Conservation (phyloP, 1,140 invertebrate genomes). For the Cryptotermes secundus region DNA sequence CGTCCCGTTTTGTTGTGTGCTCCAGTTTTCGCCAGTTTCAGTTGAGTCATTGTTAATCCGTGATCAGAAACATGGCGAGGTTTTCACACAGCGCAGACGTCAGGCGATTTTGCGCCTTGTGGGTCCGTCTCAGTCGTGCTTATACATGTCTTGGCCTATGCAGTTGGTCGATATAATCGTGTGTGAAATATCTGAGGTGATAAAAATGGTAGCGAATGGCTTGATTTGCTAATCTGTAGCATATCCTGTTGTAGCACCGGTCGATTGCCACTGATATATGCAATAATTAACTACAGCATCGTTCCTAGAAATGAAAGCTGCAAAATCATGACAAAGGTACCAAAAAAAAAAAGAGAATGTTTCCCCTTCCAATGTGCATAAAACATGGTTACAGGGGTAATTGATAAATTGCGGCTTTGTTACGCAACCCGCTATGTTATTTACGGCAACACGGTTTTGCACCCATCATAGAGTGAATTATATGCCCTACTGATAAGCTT, state of each 20-base stretch:
- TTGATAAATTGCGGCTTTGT: constrained; percentile 15
- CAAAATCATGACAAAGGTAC: constrained; percentile 15
- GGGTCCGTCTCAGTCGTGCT: too few species aligned
- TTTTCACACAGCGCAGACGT: too few species aligned
- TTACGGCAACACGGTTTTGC: constrained; percentile 4
- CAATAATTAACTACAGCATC: constrained; percentile 10
- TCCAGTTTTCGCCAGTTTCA: too few species aligned
- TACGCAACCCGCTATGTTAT: neutral
- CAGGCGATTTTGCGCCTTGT: too few species aligned
- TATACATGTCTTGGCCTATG: neutral
- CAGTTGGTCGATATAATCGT: neutral
- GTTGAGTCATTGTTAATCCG: too few species aligned
- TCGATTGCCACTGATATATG: neutral
- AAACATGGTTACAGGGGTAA: neutral
- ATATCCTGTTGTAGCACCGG: neutral
- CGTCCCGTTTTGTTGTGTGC: too few species aligned
- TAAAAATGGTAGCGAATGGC: neutral
- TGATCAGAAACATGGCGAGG: too few species aligned
- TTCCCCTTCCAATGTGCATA: constrained; percentile 9
- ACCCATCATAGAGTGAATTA: neutral
- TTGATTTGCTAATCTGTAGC: neutral
- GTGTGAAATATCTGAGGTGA: neutral
- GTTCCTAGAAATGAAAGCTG: neutral
- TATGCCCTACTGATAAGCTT: neutral
- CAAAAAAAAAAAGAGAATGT: neutral